Evolutionary conservation across 2,888 invertebrate genomes (phyloP).

Genomic region (Gandaritis pyraliata): DNA sequence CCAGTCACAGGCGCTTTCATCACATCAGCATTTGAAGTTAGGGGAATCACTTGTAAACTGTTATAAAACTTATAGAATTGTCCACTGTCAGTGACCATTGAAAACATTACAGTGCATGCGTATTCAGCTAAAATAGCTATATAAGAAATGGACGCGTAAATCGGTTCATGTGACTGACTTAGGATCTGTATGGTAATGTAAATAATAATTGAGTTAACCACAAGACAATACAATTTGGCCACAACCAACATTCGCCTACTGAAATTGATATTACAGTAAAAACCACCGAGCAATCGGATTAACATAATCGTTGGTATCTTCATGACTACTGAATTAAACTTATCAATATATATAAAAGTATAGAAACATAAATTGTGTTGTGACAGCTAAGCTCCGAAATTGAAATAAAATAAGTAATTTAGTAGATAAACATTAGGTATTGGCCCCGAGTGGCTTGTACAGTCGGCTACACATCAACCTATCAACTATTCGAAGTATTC

Average conservation of each 20-base stretch:
- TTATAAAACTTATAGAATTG: neutral
- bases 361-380: neutral
- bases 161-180: too few species aligned
- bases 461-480: too few species aligned
- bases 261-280: neutral
- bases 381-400: neutral
- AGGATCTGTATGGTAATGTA: neutral
- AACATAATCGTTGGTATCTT: neutral
- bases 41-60: neutral
- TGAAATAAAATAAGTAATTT: constrained; percentile 1
- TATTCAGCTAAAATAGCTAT: neutral
- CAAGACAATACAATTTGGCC: neutral
- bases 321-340: too few species aligned
- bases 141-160: neutral
- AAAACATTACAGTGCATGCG: neutral
- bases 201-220: neutral
- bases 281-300: neutral
- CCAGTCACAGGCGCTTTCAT: neutral
- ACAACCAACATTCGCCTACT: neutral
- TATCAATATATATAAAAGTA: too few species aligned
- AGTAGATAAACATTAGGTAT: too few species aligned
- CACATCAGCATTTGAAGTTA: neutral
- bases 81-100: neutral
- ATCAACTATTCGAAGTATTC: too few species aligned
- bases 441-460: too few species aligned